Conservation (phyloP, 2,113 vertebrate genomes). For the Collichthys lucidus region DNA sequence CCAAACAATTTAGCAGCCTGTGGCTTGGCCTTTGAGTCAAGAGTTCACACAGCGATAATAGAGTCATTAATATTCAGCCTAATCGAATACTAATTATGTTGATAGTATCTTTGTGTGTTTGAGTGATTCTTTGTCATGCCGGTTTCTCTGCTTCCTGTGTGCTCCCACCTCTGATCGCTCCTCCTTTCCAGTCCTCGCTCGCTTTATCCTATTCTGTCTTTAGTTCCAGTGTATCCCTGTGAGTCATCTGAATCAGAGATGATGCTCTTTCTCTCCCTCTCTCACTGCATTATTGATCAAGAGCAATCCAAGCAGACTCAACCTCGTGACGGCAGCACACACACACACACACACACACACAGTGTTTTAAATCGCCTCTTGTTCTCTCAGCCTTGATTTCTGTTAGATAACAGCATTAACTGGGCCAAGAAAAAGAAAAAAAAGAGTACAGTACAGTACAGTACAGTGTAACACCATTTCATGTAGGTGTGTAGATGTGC, state of each 20-base stretch:
- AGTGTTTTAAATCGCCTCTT: conserved; percentile 23
- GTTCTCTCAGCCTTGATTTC: conserved; percentile 35
- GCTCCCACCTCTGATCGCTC: conserved; percentile 29
- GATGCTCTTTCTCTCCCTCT: conserved; percentile 30
- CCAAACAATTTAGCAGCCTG: not conserved
- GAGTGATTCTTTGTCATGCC: not conserved
- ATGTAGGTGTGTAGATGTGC: conserved; percentile 12
- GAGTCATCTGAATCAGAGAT: conserved; percentile 64
- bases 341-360: not conserved
- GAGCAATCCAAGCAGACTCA: conserved; percentile 59
- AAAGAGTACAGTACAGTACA: conserved; percentile 39
- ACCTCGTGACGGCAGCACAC: conserved; percentile 35
- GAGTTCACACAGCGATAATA: conserved; percentile 10
- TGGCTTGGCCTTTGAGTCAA: not conserved
- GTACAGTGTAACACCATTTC: conserved; percentile 27
- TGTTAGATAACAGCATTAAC: conserved; percentile 62
- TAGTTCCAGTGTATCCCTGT: conserved; percentile 43
- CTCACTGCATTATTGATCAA: conserved; percentile 72
- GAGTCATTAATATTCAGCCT: conserved; percentile 26
- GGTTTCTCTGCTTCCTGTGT: conserved; percentile 7
- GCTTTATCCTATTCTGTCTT: conserved; percentile 39
- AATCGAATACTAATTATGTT: conserved; percentile 8
- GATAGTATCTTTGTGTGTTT: not conserved
- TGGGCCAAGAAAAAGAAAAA: conserved; percentile 27
- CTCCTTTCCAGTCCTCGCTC: conserved; percentile 25